These are phyloP conservation scores for Lissonota sp. DNA, from an alignment of 2,888 invertebrate genomes.

Conservation along the genomic window DNA sequence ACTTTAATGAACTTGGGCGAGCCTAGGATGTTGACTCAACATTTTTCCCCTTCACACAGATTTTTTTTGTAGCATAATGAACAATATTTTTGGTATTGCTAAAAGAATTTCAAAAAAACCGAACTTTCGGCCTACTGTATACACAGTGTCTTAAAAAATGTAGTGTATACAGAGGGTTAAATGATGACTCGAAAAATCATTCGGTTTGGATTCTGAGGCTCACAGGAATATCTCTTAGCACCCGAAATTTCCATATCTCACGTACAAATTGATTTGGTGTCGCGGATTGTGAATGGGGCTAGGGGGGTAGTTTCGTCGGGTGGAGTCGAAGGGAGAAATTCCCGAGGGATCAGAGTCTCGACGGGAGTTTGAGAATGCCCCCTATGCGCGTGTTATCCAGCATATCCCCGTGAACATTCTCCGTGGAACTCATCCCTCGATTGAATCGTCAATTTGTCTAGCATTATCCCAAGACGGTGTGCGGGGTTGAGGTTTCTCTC, in stretches of 20 bases:
- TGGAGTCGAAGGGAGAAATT: conserved; percentile 27
- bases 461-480: conserved; percentile 79
- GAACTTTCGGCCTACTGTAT: too few relatives aligned
- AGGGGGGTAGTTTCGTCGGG: conserved; percentile 12
- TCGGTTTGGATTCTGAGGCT: too few relatives aligned
- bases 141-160: too few relatives aligned
- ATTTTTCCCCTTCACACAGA: too few relatives aligned
- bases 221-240: too few relatives aligned
- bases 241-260: conserved; percentile 62
- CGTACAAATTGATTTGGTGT: conserved; percentile 61
- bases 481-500: conserved; percentile 66
- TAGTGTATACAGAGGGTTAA: too few relatives aligned
- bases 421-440: conserved; percentile 74
- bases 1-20: too few relatives aligned
- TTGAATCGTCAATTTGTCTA: conserved; percentile 83
- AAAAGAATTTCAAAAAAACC: too few relatives aligned
- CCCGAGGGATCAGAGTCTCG: conserved; percentile 10
- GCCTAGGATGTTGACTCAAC: too few relatives aligned
- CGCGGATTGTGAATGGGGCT: conserved; percentile 14
- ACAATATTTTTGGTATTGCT: too few relatives aligned
- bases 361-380: conserved; percentile 20
- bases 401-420: conserved; percentile 65
- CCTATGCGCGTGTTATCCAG: conserved; percentile 65
- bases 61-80: too few relatives aligned
- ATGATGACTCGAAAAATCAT: too few relatives aligned